These are phyloP conservation scores for Callithrix jacchus DNA, from an alignment of 2,113 vertebrate species.

Conservation along the genomic window DNA sequence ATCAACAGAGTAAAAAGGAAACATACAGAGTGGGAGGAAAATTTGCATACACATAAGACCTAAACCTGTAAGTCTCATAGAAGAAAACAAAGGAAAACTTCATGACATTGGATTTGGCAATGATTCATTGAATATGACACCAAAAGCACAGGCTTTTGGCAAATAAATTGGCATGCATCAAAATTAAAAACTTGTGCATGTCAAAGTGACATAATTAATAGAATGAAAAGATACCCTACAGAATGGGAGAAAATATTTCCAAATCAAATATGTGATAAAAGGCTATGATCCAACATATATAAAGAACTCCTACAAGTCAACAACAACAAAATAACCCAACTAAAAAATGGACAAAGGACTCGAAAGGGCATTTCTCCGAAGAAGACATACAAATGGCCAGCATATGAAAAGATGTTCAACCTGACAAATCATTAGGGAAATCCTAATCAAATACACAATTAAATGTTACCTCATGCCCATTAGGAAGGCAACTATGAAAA, in stretches of 20 bases:
- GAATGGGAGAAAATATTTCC: not conserved
- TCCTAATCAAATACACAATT: not conserved
- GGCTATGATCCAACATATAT: too few species aligned
- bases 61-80: not conserved
- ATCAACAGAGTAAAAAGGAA: not conserved
- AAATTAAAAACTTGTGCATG: not conserved
- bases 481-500: not conserved
- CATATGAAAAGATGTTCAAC: not conserved
- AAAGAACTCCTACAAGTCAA: not conserved
- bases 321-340: not conserved
- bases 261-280: not conserved
- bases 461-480: not conserved
- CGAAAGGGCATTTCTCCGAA: not conserved
- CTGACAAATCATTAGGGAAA: not conserved
- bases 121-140: not conserved
- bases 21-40: not conserved
- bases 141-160: not conserved
- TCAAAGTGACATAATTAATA: not conserved
- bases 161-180: not conserved
- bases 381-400: not conserved
- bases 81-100: not conserved
- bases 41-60: not conserved
- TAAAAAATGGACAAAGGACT: not conserved
- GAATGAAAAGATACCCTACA: not conserved
- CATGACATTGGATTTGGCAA: not conserved